phyloP scores from a whole-genome alignment of 2,888 invertebrate genomes.

The Campaea margaritaria region DNA sequence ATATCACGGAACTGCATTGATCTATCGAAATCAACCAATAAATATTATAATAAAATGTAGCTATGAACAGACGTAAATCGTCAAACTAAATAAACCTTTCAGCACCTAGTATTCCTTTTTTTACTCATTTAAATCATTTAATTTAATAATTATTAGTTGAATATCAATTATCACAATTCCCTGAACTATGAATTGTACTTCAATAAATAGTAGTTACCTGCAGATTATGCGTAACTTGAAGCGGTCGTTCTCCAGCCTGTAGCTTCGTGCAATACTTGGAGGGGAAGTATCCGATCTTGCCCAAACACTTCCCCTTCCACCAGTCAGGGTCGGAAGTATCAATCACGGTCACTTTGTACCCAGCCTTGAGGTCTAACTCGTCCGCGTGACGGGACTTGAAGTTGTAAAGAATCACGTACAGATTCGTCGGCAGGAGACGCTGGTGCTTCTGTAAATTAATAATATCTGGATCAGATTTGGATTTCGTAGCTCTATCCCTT shows the following conservation, averaged over 20 bases:
- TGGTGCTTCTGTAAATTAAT: constrained; percentile 89
- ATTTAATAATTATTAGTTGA: no score
- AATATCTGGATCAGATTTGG: neutral
- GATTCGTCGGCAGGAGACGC: constrained; percentile 93
- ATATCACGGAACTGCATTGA: no score
- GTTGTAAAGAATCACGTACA: constrained; percentile 97
- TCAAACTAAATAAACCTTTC: no score
- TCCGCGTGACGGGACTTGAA: constrained; percentile 97
- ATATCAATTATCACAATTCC: no score
- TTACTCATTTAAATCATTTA: no score
- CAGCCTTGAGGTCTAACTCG: constrained; percentile 96
- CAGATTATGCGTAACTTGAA: constrained; percentile 90
- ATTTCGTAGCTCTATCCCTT: neutral
- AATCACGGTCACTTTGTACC: constrained; percentile 95
- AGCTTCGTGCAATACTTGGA: constrained; percentile 97
- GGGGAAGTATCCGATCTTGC: constrained; percentile 96
- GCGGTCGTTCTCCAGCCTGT: constrained; percentile 94
- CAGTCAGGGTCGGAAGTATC: constrained; percentile 98
- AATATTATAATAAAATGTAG: no score
- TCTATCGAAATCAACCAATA: no score
- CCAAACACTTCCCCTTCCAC: constrained; percentile 98
- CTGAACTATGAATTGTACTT: no score
- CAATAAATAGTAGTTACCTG: no score
- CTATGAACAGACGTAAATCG: no score
- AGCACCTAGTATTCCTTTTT: no score